These are phyloP conservation scores for Jacana jacana DNA, from an alignment of 2,113 vertebrate genomes.

Conservation along the genomic window DNA sequence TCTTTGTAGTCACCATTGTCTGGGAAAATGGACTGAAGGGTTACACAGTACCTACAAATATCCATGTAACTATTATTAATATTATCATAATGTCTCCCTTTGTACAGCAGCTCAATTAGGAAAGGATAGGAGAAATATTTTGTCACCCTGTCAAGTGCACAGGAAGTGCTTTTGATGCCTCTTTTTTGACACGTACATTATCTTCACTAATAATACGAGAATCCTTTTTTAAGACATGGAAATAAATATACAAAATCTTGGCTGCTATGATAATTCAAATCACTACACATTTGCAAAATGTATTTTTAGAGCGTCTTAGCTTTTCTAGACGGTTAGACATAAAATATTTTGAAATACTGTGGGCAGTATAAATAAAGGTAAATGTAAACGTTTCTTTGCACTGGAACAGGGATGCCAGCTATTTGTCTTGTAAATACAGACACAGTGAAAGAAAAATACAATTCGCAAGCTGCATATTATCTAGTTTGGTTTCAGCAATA, in stretches of 20 bases:
- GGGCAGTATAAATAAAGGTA: slow-evolving; percentile 23
- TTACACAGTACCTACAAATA: slow-evolving; percentile 89
- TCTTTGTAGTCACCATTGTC: slow-evolving; percentile 86
- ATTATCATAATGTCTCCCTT: slow-evolving; percentile 87
- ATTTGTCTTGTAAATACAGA: slow-evolving; percentile 19
- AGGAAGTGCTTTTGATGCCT: slow-evolving; percentile 84
- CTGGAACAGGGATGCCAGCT: background rate
- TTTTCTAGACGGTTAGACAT: slow-evolving; percentile 18
- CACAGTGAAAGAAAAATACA: slow-evolving; percentile 10
- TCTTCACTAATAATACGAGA: slow-evolving; percentile 77
- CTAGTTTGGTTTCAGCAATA: slow-evolving; percentile 31
- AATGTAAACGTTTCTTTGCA: background rate
- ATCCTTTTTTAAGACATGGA: slow-evolving; percentile 70
- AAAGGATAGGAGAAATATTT: slow-evolving; percentile 95
- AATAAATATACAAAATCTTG: slow-evolving; percentile 73
- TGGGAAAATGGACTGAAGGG: slow-evolving; percentile 91
- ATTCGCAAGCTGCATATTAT: background rate
- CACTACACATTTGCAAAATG: background rate
- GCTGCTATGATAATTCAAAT: slow-evolving; percentile 18
- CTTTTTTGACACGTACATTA: slow-evolving; percentile 83
- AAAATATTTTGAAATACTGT: slow-evolving; percentile 49
- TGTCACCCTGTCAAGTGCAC: slow-evolving; percentile 93
- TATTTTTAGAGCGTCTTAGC: slow-evolving; percentile 7
- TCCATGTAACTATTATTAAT: slow-evolving; percentile 93
- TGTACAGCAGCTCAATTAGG: slow-evolving; percentile 87